phyloP scores from a whole-genome alignment of 2,888 invertebrate genomes.

The Stenodema calcarata region DNA sequence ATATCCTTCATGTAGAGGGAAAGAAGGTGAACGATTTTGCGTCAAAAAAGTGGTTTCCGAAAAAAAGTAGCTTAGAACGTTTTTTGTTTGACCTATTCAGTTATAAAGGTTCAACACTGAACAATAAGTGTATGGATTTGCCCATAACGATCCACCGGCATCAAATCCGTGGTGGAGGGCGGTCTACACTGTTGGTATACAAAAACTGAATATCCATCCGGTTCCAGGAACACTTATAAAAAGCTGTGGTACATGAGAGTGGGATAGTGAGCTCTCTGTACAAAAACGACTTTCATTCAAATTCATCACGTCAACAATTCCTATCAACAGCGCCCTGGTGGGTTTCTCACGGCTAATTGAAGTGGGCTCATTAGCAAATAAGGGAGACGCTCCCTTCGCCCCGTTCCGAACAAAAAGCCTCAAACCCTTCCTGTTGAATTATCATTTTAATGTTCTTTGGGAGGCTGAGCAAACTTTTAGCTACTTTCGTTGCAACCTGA shows the following conservation, averaged over 20 bases:
- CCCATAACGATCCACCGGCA: too few relatives aligned
- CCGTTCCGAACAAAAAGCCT: not conserved
- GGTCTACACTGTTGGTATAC: not conserved
- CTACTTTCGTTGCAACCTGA: not conserved
- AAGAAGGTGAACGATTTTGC: too few relatives aligned
- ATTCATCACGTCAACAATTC: not conserved
- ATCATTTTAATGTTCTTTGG: not conserved
- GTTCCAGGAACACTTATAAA: not conserved
- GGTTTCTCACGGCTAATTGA: not conserved
- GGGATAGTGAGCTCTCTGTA: not conserved
- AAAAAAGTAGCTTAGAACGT: too few relatives aligned
- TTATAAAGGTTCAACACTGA: too few relatives aligned
- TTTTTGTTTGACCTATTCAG: too few relatives aligned
- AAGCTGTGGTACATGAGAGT: not conserved
- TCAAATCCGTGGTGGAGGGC: too few relatives aligned
- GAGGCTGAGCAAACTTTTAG: not conserved
- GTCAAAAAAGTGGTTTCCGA: too few relatives aligned
- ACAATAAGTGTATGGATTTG: too few relatives aligned
- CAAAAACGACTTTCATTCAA: not conserved
- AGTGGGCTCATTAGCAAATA: not conserved
- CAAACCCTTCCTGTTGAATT: not conserved
- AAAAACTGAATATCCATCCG: not conserved
- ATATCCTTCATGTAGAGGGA: too few relatives aligned
- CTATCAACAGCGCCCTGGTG: not conserved
- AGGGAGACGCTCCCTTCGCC: not conserved